Evolutionary conservation across 2,113 vertebrate species (phyloP).

Genomic region (Lasiurus borealis): DNA sequence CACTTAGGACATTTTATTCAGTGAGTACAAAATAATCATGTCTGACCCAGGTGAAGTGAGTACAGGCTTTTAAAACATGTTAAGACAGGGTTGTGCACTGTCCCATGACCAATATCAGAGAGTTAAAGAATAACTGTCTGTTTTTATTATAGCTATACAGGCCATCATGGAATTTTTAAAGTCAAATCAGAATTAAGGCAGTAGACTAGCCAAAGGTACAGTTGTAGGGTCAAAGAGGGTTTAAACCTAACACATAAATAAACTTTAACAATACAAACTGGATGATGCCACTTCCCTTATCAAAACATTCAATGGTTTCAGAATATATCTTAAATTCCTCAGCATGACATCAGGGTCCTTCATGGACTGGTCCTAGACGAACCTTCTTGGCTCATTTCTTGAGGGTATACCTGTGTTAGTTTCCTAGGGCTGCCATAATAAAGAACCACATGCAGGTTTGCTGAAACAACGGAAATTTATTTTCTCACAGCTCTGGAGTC

Average conservation of each 20-base stretch:
- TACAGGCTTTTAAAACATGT: slow-evolving; percentile 70
- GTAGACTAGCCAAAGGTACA: not conserved
- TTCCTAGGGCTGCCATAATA: not conserved
- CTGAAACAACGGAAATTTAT: not conserved
- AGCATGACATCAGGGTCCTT: not conserved
- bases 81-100: slow-evolving; percentile 59
- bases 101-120: slow-evolving; percentile 38
- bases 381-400: not conserved
- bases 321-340: not conserved
- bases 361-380: not conserved
- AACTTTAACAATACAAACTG: not conserved
- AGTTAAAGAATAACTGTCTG: slow-evolving; percentile 36
- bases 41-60: slow-evolving; percentile 63
- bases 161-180: not conserved
- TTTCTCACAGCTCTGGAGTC: not conserved
- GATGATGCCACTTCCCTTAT: not conserved
- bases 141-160: slow-evolving; percentile 18
- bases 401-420: not conserved
- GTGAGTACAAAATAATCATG: slow-evolving; percentile 61
- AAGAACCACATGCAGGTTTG: not conserved
- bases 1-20: slow-evolving; percentile 73
- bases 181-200: not conserved
- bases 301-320: slow-evolving; percentile 17
- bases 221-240: not conserved
- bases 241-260: slow-evolving; percentile 1